Conservation (phyloP, 2,888 invertebrate genomes). For the Philereme transversata region DNA sequence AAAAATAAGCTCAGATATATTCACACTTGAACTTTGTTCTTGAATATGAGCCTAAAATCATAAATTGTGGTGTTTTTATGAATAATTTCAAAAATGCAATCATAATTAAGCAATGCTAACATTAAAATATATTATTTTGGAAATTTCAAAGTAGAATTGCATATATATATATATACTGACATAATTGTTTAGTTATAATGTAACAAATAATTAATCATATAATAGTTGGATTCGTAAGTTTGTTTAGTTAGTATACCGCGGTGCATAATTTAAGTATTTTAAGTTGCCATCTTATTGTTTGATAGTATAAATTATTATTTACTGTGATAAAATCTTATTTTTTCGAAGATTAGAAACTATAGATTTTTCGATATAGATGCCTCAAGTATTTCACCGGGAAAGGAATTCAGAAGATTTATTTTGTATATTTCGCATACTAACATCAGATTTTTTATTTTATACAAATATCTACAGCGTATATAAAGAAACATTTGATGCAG, state of each 20-base stretch:
- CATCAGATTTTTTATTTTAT: conserved; percentile 16
- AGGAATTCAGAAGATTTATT: conserved; percentile 33
- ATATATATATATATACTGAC: not conserved
- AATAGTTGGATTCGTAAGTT: conserved; percentile 18
- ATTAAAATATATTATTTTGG: not conserved
- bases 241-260: conserved; percentile 52
- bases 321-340: conserved; percentile 74
- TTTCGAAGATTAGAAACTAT: conserved; percentile 43
- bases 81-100: conserved; percentile 8
- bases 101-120: conserved; percentile 8
- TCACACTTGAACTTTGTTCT: too few relatives aligned
- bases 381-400: conserved; percentile 24
- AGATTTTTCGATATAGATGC: conserved; percentile 31
- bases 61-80: not conserved
- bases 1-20: too few relatives aligned
- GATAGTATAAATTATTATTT: conserved; percentile 79
- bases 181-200: conserved; percentile 10
- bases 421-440: conserved; percentile 28
- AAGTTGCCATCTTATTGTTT: conserved; percentile 74
- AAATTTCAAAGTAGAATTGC: conserved; percentile 10
- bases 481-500: conserved; percentile 39
- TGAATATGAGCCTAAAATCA: not conserved
- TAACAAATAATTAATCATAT: conserved; percentile 10
- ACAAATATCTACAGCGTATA: conserved; percentile 26
- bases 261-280: conserved; percentile 72